Conservation (phyloP, 2,797 vertebrate species). For the Erpetoichthys calabaricus region DNA sequence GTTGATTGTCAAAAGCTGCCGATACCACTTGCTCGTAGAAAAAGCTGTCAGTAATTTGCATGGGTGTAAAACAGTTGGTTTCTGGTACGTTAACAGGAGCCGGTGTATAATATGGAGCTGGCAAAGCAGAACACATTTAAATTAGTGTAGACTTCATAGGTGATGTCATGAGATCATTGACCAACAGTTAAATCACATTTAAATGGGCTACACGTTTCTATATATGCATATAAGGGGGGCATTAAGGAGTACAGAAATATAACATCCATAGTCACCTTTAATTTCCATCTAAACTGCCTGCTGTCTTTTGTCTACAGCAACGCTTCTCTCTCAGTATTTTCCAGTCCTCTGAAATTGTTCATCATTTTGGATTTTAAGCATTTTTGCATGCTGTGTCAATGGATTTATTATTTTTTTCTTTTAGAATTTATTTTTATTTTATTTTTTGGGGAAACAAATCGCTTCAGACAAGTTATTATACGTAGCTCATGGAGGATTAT, state of each 20-base stretch:
- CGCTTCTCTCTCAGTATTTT: no score
- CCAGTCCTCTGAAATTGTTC: slow-evolving; percentile 7
- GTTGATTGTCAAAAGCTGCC: slow-evolving; percentile 45
- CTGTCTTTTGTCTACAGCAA: no score
- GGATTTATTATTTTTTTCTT: background rate
- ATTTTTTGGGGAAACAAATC: no score
- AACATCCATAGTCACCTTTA: slow-evolving; percentile 15
- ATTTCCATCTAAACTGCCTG: no score
- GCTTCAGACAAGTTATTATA: no score
- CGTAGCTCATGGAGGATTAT: no score
- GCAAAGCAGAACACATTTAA: slow-evolving; percentile 39
- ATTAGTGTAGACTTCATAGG: slow-evolving; percentile 29
- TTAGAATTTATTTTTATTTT: background rate
- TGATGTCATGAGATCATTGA: slow-evolving; percentile 47
- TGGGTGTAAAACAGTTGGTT: slow-evolving; percentile 36
- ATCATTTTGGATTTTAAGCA: slow-evolving; percentile 17
- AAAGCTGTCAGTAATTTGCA: slow-evolving; percentile 37
- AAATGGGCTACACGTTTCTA: slow-evolving; percentile 16
- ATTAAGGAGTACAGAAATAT: slow-evolving; percentile 17
- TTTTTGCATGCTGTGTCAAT: slow-evolving; percentile 19
- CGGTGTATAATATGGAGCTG: slow-evolving; percentile 46
- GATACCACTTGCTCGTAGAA: slow-evolving; percentile 46
- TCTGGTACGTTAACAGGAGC: slow-evolving; percentile 26
- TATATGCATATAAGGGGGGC: slow-evolving; percentile 37
- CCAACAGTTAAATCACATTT: slow-evolving; percentile 44